Base-by-base conservation (phyloP, 2,113 vertebrate species). In the Sterna hirundo region DNA sequence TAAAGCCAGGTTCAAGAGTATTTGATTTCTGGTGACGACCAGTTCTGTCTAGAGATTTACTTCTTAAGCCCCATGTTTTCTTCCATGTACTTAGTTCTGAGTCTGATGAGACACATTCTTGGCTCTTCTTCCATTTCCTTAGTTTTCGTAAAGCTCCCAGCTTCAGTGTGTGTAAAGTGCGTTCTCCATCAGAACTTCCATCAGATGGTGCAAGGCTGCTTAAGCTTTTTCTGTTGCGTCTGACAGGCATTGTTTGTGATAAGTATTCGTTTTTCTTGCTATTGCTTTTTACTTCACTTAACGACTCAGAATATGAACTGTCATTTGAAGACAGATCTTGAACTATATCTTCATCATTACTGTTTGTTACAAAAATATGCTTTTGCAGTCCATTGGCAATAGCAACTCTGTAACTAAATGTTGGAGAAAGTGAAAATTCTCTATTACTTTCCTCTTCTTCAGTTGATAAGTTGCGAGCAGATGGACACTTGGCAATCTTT, bases 51-150 rank as follows among this genome's bases (percentile, higher is more conserved):
- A 99, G 97, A 68, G 99, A 99, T 97, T 99, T 99, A 98, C 99
- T 99, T 95, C 99, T 97, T 60, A 99, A 99, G 34, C 99, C 99
- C 96, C 99, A 98, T 2, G 99, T 99, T 98, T 99, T 99, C 88
- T 98, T 99, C 98, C 99, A 98, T 0, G 99, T 98, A 98, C 99
- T 99, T 74, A 99, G 98, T 94, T 99, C 99, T 0, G 99, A 99
- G 94, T 99, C 99, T 10, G 99, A 99, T 23, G 99, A 99, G 81
- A 99, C 99, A 74, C 98, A 99, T 89, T 99, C 99, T 96, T 99
- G 99, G 93, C 99, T 99, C 97, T 99, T 99, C 60, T 99, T 99
- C 99, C 99, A 99, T 96, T 99, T 99, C 58, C 99, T 98, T 38
- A 99, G 97, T 87, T 99, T 99, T 21, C 99, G 98, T 66, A 99